Base-by-base conservation (phyloP, 1,140 invertebrate genomes). In the Sminthurinus signatus region DNA sequence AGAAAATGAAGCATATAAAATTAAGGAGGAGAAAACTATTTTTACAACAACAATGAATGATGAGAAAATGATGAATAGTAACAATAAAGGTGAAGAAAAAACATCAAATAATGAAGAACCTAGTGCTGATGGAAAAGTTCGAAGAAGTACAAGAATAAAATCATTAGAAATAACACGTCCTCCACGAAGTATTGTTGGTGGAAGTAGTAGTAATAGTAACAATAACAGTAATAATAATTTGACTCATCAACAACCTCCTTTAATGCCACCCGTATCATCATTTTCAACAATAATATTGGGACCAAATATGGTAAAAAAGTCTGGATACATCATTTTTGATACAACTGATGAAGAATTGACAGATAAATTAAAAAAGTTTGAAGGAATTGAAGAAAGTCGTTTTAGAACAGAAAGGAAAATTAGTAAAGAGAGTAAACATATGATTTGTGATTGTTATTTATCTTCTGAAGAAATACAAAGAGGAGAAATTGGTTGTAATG, bases 381-480 rank as follows among this genome's bases (percentile, higher is more conserved):
- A 88, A 69, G 78, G 84, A 71, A 83, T 96, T 43, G 83, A 83
- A 39, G 90, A 93, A 75, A 95, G 94, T 80, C 80, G 88, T 29
- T 96, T 93, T 80, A 77, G 87, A 52, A 89, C 86, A 69, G 86
- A 89, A 31, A 80, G 86, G 62, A 83, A 86, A 75, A 84, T 83
- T 52, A 90, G 87, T 76, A 92, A 89, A 73, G 92, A 96, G 77
- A 88, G 89, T 2, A 87, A 89, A 60, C 84, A 89, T 68, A 97
- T 98, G 93, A 83, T 89, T 21, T 98, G 96, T 79, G 94, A 98
- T 77, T 98, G 95, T 78, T 88, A 88, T 72, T 79, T 93, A 62
- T 91, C 89, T 3, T 86, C 88, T 76, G 91, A 94, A 74, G 94
- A 97, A 71, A 82, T 91, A 61, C 82, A 84, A 32, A 78, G 86